Base-by-base conservation (phyloP, 2,888 invertebrate species). In the Zaprionus obscuricornis region DNA sequence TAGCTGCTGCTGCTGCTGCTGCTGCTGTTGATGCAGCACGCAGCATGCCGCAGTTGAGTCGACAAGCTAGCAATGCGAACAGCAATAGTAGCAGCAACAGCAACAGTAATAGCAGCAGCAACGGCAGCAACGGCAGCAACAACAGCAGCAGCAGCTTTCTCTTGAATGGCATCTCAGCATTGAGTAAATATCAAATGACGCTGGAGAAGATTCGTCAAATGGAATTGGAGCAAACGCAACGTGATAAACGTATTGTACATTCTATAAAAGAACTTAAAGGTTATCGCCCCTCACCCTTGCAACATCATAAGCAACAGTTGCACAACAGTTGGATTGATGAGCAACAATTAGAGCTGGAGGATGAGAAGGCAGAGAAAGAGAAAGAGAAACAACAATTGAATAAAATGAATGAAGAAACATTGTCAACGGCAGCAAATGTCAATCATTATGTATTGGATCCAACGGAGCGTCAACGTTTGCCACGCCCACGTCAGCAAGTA, bases 241-340 rank as follows among this genome's bases (percentile, higher is more conserved):
- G n/a, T n/a, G 85, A 88, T 46, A 82, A 76, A 1, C 74, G 78
- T 14, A 75, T 89, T 70, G 92, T 92, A 68, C 92, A 91, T 81
- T 92, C 92, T 86, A 92, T 93, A 69, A 92, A 92, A 82, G 92
- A 93, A 77, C 91, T 93, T 87, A 93, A 92, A 86, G 93, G 93
- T 13, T 93, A 93, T 75, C 91, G 89, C 66, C 93, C 93, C 0
- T 93, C 93, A 0, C 92, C 93, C 0, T 74, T 93, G 57, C 90
- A 91, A 72, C 90, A 92, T 62, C 90, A 92, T 55, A 92, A 93
- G 13, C 92, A 92, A 50, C 91, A 92, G 63, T 34, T 65, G 27
- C 92, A 92, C 76, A 92, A 92, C 69, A 92, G 92, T 60, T 93
- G 93, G 93, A 92, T 87, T 1, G 72, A 74, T 2, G 67, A 69